Evolutionary conservation across 1,140 invertebrate species (phyloP), one percentile per base, ranked within the genome.

Genomic region (Tyrophagus putrescentiae): DNA sequence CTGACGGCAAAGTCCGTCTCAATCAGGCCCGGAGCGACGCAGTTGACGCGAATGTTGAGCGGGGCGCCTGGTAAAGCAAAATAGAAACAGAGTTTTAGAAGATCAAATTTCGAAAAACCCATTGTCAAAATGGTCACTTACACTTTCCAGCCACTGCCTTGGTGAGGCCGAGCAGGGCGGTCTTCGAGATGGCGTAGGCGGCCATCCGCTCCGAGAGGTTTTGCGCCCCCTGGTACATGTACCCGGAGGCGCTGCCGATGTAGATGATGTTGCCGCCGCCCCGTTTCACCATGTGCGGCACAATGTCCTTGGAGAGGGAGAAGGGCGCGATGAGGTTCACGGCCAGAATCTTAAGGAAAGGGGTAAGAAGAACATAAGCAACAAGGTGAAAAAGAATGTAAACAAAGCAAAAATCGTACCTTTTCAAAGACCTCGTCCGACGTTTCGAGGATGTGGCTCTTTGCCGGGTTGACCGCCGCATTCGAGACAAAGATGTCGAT

Each of bases 261-360:
- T 7, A 39, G 21, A 39, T 13, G 31, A 25, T 21, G 7, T 7
- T 13, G 9, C 23, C 65, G 64, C 68, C 74, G 73, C 84, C 82
- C 70, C 83, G 72, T 71, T 87, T 79, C 61, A 81, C 75, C 48
- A 98, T 75, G 68, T 85, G 77, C 0, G 93, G 91, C 27, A 89
- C 74, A 7, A 83, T 82, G 73, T 92, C 85, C 75, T 96, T 84
- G 3, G 87, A 83, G 31, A 98, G 69, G 52, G 95, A 70, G 74
- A 84, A 96, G 3, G 87, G 79, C 57, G 82, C 76, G 75, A 95
- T 96, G 0, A 98, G 84, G 78, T 98, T 98, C 1, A 87, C 76
- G 62, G 97, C 90, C 76, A 98, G 94, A 69, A 97, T 88, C 79
- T 97, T 92, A 70, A n/a, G n/a, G n/a, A n/a, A n/a, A n/a, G n/a